Conservation (phyloP, 2,113 vertebrate species). For the Vidua macroura region DNA sequence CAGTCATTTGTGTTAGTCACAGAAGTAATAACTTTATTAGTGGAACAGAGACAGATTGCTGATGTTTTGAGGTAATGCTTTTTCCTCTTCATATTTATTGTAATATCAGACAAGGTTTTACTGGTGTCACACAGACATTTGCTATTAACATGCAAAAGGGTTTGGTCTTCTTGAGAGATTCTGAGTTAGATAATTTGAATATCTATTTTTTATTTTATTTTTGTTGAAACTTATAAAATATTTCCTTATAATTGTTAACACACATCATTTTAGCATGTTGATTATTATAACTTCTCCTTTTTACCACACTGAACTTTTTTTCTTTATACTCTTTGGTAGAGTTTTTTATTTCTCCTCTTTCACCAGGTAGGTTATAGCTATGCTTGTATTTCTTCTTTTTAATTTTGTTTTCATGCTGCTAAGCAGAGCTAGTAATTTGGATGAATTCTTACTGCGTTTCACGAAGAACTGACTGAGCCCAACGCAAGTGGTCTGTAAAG, state of each 20-base stretch:
- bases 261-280: not conserved
- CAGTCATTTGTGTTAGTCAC: conserved; percentile 24
- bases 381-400: not conserved
- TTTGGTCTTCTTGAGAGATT: not conserved
- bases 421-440: not conserved
- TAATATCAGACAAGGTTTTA: conserved; percentile 10
- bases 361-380: not conserved
- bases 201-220: not conserved
- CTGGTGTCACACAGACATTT: not conserved
- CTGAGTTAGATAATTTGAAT: not conserved
- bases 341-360: not conserved
- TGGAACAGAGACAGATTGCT: not conserved
- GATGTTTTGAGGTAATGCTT: not conserved
- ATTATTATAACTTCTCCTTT: not conserved
- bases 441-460: not conserved
- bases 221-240: not conserved
- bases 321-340: not conserved
- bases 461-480: not conserved
- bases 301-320: not conserved
- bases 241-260: not conserved
- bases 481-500: not conserved
- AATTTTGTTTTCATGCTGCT: not conserved
- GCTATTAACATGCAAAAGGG: not conserved
- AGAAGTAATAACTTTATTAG: conserved; percentile 22
- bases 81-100: conserved; percentile 20